These are phyloP conservation scores for Takifugu bimaculatus DNA, from an alignment of 2,113 vertebrate genomes.

Conservation along the genomic window DNA sequence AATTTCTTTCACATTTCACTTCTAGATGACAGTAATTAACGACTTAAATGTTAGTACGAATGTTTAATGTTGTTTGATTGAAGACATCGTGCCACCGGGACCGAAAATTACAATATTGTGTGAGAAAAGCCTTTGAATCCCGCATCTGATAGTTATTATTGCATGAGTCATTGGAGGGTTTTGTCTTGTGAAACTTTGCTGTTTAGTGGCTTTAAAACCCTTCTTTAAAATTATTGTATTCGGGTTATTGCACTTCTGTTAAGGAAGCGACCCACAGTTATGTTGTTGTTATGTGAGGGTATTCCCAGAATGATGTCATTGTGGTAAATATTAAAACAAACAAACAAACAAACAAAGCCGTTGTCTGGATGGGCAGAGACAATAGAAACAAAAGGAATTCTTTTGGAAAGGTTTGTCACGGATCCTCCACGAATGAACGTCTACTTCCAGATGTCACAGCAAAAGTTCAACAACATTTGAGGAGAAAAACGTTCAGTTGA, in stretches of 20 bases:
- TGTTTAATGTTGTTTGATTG: background rate
- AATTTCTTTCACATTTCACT: background rate
- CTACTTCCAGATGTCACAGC: constrained; percentile 33
- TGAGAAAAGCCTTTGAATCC: constrained; percentile 1
- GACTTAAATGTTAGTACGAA: background rate
- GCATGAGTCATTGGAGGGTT: constrained; percentile 1
- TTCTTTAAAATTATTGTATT: background rate
- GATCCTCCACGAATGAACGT: constrained; percentile 33
- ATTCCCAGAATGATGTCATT: constrained; percentile 26
- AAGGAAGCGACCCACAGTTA: constrained; percentile 20
- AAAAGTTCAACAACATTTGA: constrained; percentile 26
- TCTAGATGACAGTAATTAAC: background rate
- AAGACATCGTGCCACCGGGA: background rate
- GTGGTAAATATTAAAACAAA: constrained; percentile 39
- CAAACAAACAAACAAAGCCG: background rate
- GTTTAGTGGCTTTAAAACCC: background rate
- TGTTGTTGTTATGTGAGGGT: constrained; percentile 27
- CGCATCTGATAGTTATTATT: constrained; percentile 7
- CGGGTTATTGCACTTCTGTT: background rate
- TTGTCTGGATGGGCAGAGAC: constrained; percentile 37
- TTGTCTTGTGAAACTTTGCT: constrained; percentile 1
- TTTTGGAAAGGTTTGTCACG: constrained; percentile 26
- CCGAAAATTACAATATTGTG: background rate
- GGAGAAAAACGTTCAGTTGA: no score
- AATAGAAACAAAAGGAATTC: background rate